Evolutionary conservation across 2,888 invertebrate species (phyloP).

Genomic region (Pachycephus smyrnensis): DNA sequence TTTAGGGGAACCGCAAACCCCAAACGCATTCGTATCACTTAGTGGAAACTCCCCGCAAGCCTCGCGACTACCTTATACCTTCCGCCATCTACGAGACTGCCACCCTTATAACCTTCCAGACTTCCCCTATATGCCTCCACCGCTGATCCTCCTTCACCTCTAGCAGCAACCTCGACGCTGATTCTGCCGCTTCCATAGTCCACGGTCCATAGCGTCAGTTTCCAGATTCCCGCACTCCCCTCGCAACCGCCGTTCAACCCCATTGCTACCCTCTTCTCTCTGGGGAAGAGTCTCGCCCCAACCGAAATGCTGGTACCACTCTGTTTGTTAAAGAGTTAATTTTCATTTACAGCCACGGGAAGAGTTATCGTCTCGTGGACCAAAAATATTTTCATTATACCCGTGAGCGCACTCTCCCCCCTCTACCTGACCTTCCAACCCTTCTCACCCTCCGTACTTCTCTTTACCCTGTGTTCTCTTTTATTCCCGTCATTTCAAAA

Average conservation of each 20-base stretch:
- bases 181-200: not conserved
- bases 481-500: not conserved
- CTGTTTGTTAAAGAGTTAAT: conserved; percentile 35
- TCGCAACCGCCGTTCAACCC: not conserved
- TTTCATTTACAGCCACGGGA: conserved; percentile 37
- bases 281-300: conserved; percentile 20
- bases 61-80: conserved; percentile 13
- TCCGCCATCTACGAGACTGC: not conserved
- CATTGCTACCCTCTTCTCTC: conserved; percentile 2
- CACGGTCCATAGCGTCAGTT: not conserved
- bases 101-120: not conserved
- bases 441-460: not conserved
- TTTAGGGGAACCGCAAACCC: conserved; percentile 48
- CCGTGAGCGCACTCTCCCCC: not conserved
- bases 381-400: conserved; percentile 27
- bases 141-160: not conserved
- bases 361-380: conserved; percentile 27
- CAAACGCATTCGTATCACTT: conserved; percentile 60
- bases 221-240: not conserved
- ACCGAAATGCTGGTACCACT: conserved; percentile 3
- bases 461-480: not conserved
- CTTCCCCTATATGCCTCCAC: not conserved
- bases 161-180: not conserved
- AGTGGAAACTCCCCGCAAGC: conserved; percentile 31
- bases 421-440: not conserved